Evolutionary conservation across 2,797 vertebrate genomes (phyloP), one percentile per base, ranked within the genome.

Genomic region (Sus cebifrons): DNA sequence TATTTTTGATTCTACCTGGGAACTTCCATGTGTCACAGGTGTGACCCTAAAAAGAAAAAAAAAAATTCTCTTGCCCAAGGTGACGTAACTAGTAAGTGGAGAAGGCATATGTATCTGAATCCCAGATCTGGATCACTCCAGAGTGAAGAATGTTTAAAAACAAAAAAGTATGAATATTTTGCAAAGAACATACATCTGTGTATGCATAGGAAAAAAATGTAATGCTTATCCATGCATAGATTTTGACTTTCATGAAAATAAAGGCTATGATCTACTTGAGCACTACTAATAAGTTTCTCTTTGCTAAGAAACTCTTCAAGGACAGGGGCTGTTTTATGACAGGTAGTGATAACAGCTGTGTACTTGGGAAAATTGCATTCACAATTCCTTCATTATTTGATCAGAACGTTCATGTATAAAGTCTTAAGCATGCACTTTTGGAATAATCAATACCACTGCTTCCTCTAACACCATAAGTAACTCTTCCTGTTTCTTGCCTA

Each of bases 251-350:
- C 54, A 12, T 82, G 62, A 96, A 95, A 95, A 68, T 64, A 75
- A 2, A 85, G 65, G 64, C 56, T 85, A 56, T 49, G 21, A 60
- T 93, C 14, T 93, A 65, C 40, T 71, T 78, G 62, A 95, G 21
- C 2, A 93, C 74, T 32, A 86, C 73, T 88, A 95, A 87, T 70
- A 85, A 73, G 7, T 90, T 88, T 77, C 21, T 86, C 20, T 68
- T 94, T 94, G n/a, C 29, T 88, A 84, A 93, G 83, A 91, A 96
- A 77, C 20, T 79, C 36, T 32, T 96, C 68, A 89, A 93, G 29
- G 20, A 62, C 12, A 94, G 25, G 40, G 11, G 74, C 11, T 77
- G 5, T 91, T 77, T 77, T 62, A 85, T 56, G 56, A 90, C 36
- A 81, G 27, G 25, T 85, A 87, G 40, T 82, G 58, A 77, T 56